Evolutionary conservation across 2,113 vertebrate genomes (phyloP).

Genomic region (Collichthys lucidus): DNA sequence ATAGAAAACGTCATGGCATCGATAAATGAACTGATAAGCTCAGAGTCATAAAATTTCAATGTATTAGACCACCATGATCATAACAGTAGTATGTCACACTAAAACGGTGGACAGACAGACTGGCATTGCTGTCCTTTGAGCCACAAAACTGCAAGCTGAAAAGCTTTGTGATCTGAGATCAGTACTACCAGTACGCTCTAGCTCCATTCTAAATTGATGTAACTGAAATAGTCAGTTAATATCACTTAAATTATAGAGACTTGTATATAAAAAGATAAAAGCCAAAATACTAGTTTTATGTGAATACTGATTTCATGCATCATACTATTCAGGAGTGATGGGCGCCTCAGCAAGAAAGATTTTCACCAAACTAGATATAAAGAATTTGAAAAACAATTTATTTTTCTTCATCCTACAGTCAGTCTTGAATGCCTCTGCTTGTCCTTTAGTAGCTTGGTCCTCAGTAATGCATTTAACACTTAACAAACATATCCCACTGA

Average conservation of each 20-base stretch:
- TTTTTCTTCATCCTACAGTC: neutral
- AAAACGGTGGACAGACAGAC: neutral
- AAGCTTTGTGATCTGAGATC: neutral
- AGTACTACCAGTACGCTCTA: neutral
- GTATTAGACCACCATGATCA: no score
- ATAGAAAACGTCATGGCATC: no score
- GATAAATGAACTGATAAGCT: no score
- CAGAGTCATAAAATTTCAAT: no score
- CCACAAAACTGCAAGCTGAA: neutral
- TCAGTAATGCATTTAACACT: neutral
- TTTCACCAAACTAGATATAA: slow-evolving; percentile 6
- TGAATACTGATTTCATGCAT: neutral
- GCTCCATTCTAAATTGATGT: neutral
- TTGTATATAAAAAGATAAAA: no score
- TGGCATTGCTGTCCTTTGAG: neutral
- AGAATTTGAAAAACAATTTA: neutral
- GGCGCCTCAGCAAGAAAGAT: neutral
- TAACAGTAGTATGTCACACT: neutral
- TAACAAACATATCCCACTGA: slow-evolving; percentile 4
- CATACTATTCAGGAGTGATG: neutral
- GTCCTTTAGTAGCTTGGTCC: slow-evolving; percentile 14
- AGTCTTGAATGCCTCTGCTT: neutral
- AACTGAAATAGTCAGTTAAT: neutral
- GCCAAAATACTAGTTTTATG: neutral
- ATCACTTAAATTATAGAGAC: no score